Base-by-base conservation (phyloP, 2,113 vertebrate genomes). In the Erythrolamprus reginae region DNA sequence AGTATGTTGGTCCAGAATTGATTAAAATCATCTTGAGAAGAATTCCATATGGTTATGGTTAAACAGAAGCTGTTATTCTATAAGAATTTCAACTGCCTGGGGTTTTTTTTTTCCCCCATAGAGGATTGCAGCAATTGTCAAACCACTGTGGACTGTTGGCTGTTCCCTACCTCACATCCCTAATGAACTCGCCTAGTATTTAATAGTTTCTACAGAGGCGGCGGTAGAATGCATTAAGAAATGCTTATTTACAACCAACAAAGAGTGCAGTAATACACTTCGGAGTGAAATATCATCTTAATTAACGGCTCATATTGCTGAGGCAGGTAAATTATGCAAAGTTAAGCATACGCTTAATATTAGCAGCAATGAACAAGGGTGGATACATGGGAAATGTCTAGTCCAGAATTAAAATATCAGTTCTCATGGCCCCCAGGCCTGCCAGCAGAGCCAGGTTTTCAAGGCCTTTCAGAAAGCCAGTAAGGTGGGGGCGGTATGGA, bases 301-400 rank as follows among this genome's bases (percentile, higher is more conserved):
- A 9, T 53, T 90, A 86, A 89, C 82, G 91, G 21, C 58, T 84
- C 28, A 86, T 28, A 82, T 77, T 2, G 58, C 0, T 87, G 4
- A 77, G 1, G 53, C 26, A 12, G 1, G 77, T 77, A 92, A 93
- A 89, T 8, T 1, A 28, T 58, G 52, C 42, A 53, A 88, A 92
- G 89, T n/a, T 92, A 88, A 91, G 17, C 91, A 77, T 56, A 86
- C 88, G 0, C 53, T 58, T 90, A 61, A 50, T 93, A 42, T 89
- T 52, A 88, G 86, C 61, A 51, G 61, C 26, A 84, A 89, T 91
- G 1, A 23, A 85, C 86, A 85, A 53, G 0, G 89, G 38, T 12
- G 90, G 48, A 17, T 4, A 26, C 1, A n/a, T n/a, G n/a, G n/a
- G n/a, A n/a, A n/a, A n/a, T n/a, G n/a, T n/a, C n/a, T n/a, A n/a